Percentiles rank a stretch among this genome's conserved stretches.
Conservation (phyloP, 2,113 vertebrate genomes). For the Nesogale talazaci region DNA sequence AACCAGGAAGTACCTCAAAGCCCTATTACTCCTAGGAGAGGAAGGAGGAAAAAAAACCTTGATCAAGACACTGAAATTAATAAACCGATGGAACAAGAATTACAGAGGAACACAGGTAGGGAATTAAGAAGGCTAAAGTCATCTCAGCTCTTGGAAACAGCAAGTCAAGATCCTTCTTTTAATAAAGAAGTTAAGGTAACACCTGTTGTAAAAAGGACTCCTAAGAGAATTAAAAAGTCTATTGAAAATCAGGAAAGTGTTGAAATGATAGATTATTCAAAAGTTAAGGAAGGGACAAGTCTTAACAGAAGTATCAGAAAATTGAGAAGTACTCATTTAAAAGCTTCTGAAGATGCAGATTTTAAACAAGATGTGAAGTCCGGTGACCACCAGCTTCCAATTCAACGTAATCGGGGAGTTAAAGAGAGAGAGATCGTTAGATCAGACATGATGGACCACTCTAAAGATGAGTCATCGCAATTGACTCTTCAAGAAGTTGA, state of each 20-base stretch:
- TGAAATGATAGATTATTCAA: slow-evolving; percentile 63
- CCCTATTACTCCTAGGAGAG: slow-evolving; percentile 84
- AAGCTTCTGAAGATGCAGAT: slow-evolving; percentile 78
- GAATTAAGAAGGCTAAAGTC: slow-evolving; percentile 72
- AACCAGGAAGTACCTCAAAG: slow-evolving; percentile 70
- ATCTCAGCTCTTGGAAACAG: slow-evolving; percentile 48
- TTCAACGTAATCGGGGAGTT: slow-evolving; percentile 82
- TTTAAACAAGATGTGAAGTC: slow-evolving; percentile 76
- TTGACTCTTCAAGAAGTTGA: slow-evolving; percentile 47
- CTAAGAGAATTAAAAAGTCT: slow-evolving; percentile 71
- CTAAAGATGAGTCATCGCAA: slow-evolving; percentile 70
- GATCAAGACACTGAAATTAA: slow-evolving; percentile 58
- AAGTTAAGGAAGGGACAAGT: slow-evolving; percentile 65
- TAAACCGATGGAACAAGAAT: slow-evolving; percentile 34
- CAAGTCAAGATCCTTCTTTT: slow-evolving; percentile 36
- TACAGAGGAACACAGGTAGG: slow-evolving; percentile 68
- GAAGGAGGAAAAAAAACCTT: slow-evolving; percentile 77
- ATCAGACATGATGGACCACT: slow-evolving; percentile 71
- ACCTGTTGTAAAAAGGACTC: slow-evolving; percentile 74
- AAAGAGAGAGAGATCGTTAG: slow-evolving; percentile 76
- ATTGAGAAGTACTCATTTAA: slow-evolving; percentile 76
- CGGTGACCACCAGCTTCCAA: slow-evolving; percentile 55
- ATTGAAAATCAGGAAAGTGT: slow-evolving; percentile 66
- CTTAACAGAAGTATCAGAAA: slow-evolving; percentile 85
- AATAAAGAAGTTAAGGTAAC: slow-evolving; percentile 48